Base-by-base conservation (phyloP, 2,797 vertebrate species). In the Galagoides demidoff region DNA sequence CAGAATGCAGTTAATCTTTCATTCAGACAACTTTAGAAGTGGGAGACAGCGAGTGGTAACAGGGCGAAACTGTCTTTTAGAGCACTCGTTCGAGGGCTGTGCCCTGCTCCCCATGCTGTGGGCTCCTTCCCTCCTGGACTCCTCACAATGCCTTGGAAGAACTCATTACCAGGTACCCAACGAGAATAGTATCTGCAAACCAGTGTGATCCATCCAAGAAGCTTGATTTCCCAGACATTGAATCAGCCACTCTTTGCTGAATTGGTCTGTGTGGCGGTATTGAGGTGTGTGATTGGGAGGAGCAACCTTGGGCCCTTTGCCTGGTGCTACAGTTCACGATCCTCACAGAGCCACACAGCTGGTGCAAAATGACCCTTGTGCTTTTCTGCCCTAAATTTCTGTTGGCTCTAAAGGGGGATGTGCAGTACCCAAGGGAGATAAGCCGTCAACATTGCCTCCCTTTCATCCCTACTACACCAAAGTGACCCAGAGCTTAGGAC, bases 211-310 rank as follows among this genome's bases (percentile, higher is more conserved):
- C 52, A 84, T 79, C 85, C 52, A 39, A 94, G 89, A 85, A 94
- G 85, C 43, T 27, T 45, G 31, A 45, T 64, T 94, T 96, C 81
- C 89, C 92, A 31, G 92, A 93, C 0, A 0, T 61, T 45, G 66
- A 71, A 94, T 95, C 77, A 89, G 70, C 52, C 74, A 57, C 70
- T 77, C 74, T 89, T 59, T 34, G 45, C 89, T 93, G 59, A 79
- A 81, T 93, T 70, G 64, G 52, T 77, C 89, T 64, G 8, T 52
- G 22, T 23, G 64, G 45, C 39, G 57, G 85, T 63, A 22, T 20
- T 34, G 55, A 96, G 52, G 39, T 2, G 0, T 49, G 61, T 39
- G 73, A 37, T n/a, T 78, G 31, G 57, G 31, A 66, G 37, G 52
- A 85, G 23, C 34, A 81, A 55, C 85, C 78, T 70, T 23, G 71